Evolutionary conservation across 1,140 invertebrate species (phyloP), one percentile per base, ranked within the genome.

Genomic region (Drosophila micromelanica): DNA sequence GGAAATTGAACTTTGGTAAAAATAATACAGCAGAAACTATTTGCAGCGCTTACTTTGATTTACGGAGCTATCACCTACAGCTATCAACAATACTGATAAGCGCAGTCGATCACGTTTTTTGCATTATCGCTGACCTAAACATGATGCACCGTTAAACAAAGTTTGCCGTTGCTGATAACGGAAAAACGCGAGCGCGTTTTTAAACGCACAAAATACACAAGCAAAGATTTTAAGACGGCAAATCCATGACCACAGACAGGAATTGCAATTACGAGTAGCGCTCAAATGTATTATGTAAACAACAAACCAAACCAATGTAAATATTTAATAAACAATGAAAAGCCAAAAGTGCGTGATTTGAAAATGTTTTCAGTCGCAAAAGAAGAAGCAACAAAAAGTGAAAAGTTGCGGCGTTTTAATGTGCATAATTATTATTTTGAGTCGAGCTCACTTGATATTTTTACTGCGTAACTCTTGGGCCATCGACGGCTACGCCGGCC

Each of bases 351-450:
- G 82, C 78, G 84, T 86, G 81, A 73, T 63, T 81, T 81, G 74
- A 69, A 78, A 87, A 65, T 57, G 64, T 76, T 59, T 52, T 54
- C 37, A 40, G 13, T 11, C 27, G 13, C 27, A 40, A 51, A 8
- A 59, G 52, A 15, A 52, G 32, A 30, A 32, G 27, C 27, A 48
- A 59, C n/a, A 42, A 61, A 45, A 82, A 86, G 82, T 87, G 78
- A 73, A 82, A 82, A 84, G 80, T 73, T 84, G 30, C 54, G 45
- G 43, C 43, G 23, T 48, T 73, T 78, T 75, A 69, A 60, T 76
- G 45, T 87, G 78, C 78, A 87, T 86, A 87, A 87, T 86, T 75
- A 87, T 86, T 75, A 75, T 71, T 64, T 69, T 57, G 40, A 55
- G 73, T 27, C 56, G 45, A 73, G 56, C 60, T 78, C 38, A 46